Percentiles rank a stretch among this genome's conserved stretches.
These are phyloP conservation scores for Zelostemma sp. DNA, from an alignment of 1,140 invertebrate species.

Conservation along the genomic window DNA sequence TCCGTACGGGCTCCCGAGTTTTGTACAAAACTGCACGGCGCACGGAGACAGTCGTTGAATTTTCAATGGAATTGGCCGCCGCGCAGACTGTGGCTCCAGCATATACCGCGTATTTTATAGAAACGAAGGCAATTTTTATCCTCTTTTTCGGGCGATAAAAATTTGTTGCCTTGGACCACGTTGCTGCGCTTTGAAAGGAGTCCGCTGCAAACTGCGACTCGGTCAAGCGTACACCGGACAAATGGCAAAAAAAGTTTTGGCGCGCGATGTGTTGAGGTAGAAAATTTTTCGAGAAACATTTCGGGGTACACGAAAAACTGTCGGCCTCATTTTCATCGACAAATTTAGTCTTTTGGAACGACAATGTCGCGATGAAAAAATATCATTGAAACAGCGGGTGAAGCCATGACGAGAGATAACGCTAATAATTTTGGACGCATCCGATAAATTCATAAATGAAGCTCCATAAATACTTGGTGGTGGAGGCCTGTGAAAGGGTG, in stretches of 20 bases:
- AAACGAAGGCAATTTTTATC: slow-evolving; percentile 17
- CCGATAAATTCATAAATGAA: slow-evolving; percentile 58
- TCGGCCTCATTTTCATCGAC: too few relatives aligned
- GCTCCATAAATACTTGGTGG: slow-evolving; percentile 58
- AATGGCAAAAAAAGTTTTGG: not conserved
- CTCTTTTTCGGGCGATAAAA: slow-evolving; percentile 14
- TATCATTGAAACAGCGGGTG: too few relatives aligned
- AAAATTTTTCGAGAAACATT: too few relatives aligned
- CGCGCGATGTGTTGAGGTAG: too few relatives aligned
- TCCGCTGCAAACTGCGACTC: not conserved
- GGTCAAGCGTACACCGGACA: not conserved
- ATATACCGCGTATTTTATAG: slow-evolving; percentile 46
- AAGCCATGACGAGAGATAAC: slow-evolving; percentile 3
- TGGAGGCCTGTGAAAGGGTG: slow-evolving; percentile 22
- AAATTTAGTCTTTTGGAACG: too few relatives aligned
- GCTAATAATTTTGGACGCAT: slow-evolving; percentile 43
- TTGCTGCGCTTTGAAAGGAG: not conserved
- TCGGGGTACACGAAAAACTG: too few relatives aligned
- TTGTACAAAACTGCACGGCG: slow-evolving; percentile 24
- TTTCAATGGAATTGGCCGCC: slow-evolving; percentile 43
- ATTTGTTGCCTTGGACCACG: slow-evolving; percentile 13
- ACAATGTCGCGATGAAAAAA: too few relatives aligned
- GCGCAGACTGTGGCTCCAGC: slow-evolving; percentile 40
- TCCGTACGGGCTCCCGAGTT: slow-evolving; percentile 34
- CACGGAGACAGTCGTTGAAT: slow-evolving; percentile 44